Conservation (phyloP, 2,113 vertebrate species). For the Myotis yumanensis region DNA sequence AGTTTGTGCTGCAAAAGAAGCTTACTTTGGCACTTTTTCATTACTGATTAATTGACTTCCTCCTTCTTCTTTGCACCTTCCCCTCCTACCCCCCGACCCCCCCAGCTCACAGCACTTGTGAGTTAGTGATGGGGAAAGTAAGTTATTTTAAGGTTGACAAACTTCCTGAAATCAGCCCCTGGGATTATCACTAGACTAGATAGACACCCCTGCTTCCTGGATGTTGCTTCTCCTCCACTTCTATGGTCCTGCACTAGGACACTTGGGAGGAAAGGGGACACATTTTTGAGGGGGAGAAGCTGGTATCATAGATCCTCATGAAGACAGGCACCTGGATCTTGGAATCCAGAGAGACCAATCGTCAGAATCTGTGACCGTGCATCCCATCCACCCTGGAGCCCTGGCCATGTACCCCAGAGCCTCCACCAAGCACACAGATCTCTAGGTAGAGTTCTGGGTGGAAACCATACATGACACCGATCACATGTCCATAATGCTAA, state of each 20-base stretch:
- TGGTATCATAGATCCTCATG: not conserved
- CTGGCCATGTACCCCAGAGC: not conserved
- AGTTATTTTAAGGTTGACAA: conserved; percentile 22
- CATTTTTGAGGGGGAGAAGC: not conserved
- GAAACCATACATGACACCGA: not conserved
- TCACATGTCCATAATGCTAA: not conserved
- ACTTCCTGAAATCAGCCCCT: not conserved
- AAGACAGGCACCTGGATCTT: not conserved
- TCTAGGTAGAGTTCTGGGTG: not conserved
- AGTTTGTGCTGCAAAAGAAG: not conserved
- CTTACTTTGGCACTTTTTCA: not conserved
- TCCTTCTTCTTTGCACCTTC: not conserved
- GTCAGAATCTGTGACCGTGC: not conserved
- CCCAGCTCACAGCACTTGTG: not conserved
- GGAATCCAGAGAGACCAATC: not conserved
- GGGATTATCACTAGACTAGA: not conserved
- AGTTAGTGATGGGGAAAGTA: conserved; percentile 1
- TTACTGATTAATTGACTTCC: not conserved
- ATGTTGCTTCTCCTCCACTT: not conserved
- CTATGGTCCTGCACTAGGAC: not conserved
- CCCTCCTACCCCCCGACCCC: too few relatives aligned
- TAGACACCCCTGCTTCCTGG: not conserved
- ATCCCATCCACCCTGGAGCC: not conserved
- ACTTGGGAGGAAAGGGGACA: not conserved
- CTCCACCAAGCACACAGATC: not conserved